phyloP scores from a whole-genome alignment of 2,113 vertebrate genomes.

The Microcebus murinus region DNA sequence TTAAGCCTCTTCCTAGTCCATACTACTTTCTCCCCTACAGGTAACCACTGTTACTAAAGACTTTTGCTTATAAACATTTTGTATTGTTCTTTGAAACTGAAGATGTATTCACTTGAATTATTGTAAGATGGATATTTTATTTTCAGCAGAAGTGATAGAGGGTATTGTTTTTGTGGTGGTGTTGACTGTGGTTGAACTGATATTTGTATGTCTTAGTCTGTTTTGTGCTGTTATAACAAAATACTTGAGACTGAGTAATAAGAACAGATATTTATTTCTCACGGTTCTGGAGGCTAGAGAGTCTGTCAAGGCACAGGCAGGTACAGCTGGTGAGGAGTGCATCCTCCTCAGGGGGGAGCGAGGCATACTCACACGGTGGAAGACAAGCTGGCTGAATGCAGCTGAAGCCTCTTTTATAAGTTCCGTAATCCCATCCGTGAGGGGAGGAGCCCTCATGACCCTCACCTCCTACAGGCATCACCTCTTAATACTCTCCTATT shows the following conservation, averaged over 20 bases:
- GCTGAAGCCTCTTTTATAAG: neutral
- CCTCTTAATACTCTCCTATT: neutral
- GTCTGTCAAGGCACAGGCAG: neutral
- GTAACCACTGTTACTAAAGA: neutral
- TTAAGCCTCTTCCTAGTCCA: neutral
- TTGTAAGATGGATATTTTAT: conserved; percentile 11
- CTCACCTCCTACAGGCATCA: neutral
- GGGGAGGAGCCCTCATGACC: neutral
- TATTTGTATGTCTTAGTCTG: neutral
- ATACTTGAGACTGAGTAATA: neutral
- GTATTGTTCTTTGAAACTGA: neutral
- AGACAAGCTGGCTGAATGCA: neutral
- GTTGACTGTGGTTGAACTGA: neutral
- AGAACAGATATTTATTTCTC: neutral
- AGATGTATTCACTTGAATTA: conserved; percentile 26
- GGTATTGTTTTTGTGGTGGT: neutral
- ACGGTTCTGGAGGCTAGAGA: neutral
- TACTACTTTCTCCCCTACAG: neutral
- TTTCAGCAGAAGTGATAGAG: conserved; percentile 24
- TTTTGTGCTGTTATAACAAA: neutral
- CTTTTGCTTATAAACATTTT: conserved; percentile 44
- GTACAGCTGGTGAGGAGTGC: neutral
- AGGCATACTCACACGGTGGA: neutral
- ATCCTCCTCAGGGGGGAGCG: neutral
- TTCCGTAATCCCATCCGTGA: neutral